phyloP scores from a whole-genome alignment of 2,888 invertebrate genomes.

The Ornithoptera priamus region DNA sequence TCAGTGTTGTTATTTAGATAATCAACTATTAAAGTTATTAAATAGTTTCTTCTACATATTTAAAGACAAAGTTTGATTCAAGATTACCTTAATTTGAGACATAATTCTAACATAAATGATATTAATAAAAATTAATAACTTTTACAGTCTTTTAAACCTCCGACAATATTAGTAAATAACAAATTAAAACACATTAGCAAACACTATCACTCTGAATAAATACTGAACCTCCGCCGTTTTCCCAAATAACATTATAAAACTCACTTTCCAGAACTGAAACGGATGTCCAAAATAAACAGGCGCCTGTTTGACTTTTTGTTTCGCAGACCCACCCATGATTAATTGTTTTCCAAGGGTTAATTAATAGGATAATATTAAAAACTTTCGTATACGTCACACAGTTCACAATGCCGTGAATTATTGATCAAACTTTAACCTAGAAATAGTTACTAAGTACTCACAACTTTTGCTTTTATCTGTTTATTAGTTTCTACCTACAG shows the following conservation, averaged over 20 bases:
- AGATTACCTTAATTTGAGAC: no score
- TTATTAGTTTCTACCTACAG: no score
- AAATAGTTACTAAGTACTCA: neutral
- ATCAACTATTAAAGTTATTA: no score
- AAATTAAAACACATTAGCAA: constrained; percentile 5
- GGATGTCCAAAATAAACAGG: constrained; percentile 62
- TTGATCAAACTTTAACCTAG: constrained; percentile 46
- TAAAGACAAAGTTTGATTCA: no score
- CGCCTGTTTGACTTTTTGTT: constrained; percentile 43
- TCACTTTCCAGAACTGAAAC: constrained; percentile 59
- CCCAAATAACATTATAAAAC: constrained; percentile 26
- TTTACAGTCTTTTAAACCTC: neutral
- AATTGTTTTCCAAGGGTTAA: constrained; percentile 9
- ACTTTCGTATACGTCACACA: neutral
- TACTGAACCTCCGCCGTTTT: neutral
- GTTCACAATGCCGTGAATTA: constrained; percentile 32
- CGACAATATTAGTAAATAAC: neutral
- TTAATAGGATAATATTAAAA: constrained; percentile 6
- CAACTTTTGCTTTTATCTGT: neutral
- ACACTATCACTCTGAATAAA: constrained; percentile 8
- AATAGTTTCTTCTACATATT: no score
- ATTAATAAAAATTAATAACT: no score
- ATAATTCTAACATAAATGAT: no score
- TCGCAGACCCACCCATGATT: constrained; percentile 39
- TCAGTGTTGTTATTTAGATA: no score